Percentiles rank a stretch among this genome's conserved stretches.
Conservation (phyloP, 1,140 invertebrate genomes). For the Propsilocerus akamusi region DNA sequence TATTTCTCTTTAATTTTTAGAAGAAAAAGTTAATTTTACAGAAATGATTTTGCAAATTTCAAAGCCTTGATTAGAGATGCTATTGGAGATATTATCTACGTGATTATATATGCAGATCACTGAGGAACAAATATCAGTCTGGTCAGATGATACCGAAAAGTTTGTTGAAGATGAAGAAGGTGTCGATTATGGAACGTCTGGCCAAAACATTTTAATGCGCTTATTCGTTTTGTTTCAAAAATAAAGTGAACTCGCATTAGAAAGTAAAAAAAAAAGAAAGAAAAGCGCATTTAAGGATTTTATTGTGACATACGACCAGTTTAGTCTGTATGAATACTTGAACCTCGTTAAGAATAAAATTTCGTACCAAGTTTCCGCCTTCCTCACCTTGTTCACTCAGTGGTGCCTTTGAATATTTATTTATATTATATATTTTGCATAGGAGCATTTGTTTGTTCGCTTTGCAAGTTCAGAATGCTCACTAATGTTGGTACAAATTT, state of each 20-base stretch:
- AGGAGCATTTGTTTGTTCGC: too few relatives aligned
- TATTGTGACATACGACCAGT: constrained; percentile 36
- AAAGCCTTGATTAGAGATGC: constrained; percentile 42
- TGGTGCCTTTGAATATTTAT: too few relatives aligned
- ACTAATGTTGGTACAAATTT: too few relatives aligned
- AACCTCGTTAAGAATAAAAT: constrained; percentile 28
- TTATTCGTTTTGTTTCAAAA: constrained; percentile 41
- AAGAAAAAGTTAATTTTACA: constrained; percentile 51
- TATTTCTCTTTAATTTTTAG: constrained; percentile 19
- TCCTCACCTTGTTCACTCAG: constrained; percentile 49
- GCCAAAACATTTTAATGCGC: constrained; percentile 43
- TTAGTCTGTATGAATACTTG: constrained; percentile 48
- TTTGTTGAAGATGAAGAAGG: constrained; percentile 68
- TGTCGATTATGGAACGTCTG: constrained; percentile 46
- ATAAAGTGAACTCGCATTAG: constrained; percentile 52
- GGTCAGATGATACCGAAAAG: constrained; percentile 49
- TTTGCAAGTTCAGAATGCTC: too few relatives aligned
- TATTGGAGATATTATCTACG: constrained; percentile 51
- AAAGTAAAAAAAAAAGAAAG: constrained; percentile 48
- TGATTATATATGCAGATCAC: constrained; percentile 61
- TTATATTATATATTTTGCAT: too few relatives aligned
- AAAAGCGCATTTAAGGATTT: constrained; percentile 26
- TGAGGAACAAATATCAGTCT: constrained; percentile 50
- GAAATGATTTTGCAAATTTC: constrained; percentile 55
- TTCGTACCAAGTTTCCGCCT: constrained; percentile 27